Percentiles rank a stretch among this genome's conserved stretches.
phyloP scores from a whole-genome alignment of 2,888 invertebrate genomes.

The Petrophora chlorosata region DNA sequence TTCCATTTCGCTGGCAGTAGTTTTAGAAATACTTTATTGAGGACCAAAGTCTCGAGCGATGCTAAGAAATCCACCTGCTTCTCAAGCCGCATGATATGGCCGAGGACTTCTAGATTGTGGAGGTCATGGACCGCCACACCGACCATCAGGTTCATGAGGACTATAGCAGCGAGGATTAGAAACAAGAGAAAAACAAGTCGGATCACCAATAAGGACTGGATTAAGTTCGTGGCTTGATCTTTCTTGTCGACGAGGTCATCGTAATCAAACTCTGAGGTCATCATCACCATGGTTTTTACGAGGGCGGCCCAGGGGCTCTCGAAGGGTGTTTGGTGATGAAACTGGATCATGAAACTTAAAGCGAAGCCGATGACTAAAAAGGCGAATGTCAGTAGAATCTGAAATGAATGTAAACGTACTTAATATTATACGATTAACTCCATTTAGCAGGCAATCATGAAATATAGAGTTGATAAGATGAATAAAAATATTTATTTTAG shows the following conservation, averaged over 20 bases:
- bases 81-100: constrained; percentile 78
- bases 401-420: constrained; percentile 54
- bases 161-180: constrained; percentile 78
- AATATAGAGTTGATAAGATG: too few species aligned
- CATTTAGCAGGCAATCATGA: too few species aligned
- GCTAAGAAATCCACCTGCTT: constrained; percentile 81
- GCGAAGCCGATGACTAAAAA: constrained; percentile 82
- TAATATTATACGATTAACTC: too few species aligned
- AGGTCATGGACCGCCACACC: constrained; percentile 85
- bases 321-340: constrained; percentile 76
- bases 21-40: constrained; percentile 27
- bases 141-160: constrained; percentile 84
- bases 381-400: constrained; percentile 75
- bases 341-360: constrained; percentile 81
- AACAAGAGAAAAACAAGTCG: constrained; percentile 78
- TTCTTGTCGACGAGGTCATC: constrained; percentile 66
- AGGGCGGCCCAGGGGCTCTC: constrained; percentile 78
- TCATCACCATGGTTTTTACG: constrained; percentile 84
- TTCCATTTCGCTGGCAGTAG: constrained; percentile 30
- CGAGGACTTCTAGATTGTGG: constrained; percentile 79
- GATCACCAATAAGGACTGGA: constrained; percentile 62
- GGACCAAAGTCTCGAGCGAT: constrained; percentile 38
- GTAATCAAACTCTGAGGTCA: constrained; percentile 85
- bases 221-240: constrained; percentile 42
- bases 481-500: too few species aligned